These are phyloP conservation scores for Aythya baeri DNA, from an alignment of 2,113 vertebrate species.

Conservation along the genomic window DNA sequence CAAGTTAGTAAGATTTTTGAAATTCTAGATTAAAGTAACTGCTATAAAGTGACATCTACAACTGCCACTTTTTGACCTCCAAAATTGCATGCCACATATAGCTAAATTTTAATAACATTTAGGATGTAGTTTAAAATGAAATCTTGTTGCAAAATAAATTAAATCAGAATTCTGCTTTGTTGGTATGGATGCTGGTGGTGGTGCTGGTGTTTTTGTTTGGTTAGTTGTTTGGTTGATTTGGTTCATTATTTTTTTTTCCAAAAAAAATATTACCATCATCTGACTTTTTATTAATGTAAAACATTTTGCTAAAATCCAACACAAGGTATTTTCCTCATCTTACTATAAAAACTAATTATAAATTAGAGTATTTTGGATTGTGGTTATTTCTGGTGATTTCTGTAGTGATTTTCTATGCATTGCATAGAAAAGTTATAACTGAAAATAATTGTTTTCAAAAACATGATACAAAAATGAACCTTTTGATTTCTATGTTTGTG, in stretches of 20 bases:
- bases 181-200: too few species aligned
- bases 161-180: neutral
- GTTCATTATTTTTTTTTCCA: neutral
- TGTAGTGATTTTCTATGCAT: too few species aligned
- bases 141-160: neutral
- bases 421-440: neutral
- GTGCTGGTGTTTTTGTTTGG: too few species aligned
- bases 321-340: neutral
- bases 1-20: neutral
- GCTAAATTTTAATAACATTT: neutral
- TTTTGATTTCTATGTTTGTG: neutral
- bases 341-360: neutral
- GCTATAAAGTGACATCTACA: neutral
- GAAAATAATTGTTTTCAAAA: neutral
- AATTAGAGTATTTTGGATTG: neutral
- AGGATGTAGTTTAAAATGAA: neutral
- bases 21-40: neutral
- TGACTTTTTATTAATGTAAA: neutral
- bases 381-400: neutral
- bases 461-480: neutral
- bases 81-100: neutral
- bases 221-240: too few species aligned
- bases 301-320: neutral
- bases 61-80: neutral
- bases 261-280: neutral